A percentile compares a stretch with the other conserved stretches of the same genome.
Evolutionary conservation across 1,140 invertebrate genomes (phyloP).

Genomic region (Ctenoplectra terminalis): DNA sequence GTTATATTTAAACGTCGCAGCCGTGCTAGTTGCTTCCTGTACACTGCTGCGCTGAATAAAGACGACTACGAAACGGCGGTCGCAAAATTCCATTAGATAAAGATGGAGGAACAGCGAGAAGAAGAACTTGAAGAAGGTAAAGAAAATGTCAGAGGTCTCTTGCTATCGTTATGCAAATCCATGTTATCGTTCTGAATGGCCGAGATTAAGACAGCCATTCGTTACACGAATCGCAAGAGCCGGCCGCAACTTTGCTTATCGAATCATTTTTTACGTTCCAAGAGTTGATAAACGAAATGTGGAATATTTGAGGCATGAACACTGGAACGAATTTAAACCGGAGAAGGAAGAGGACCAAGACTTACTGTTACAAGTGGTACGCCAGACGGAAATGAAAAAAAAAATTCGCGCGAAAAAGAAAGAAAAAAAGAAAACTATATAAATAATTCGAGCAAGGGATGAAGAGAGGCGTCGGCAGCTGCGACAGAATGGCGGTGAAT

Average conservation of each 20-base stretch:
- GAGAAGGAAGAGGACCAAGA: background rate
- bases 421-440: background rate
- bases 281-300: background rate
- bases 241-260: constrained; percentile 5
- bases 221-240: background rate
- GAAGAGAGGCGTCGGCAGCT: rapidly evolving
- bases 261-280: constrained; percentile 8
- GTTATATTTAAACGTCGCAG: background rate
- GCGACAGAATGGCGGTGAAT: background rate
- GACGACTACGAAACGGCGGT: background rate
- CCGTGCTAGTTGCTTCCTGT: background rate
- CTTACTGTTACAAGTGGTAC: background rate
- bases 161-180: constrained; percentile 27
- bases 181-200: background rate
- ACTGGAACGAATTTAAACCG: background rate
- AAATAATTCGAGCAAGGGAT: background rate
- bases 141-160: background rate
- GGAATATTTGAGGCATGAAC: background rate
- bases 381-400: background rate
- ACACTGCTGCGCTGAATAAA: background rate
- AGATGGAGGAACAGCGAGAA: background rate
- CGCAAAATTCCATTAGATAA: background rate
- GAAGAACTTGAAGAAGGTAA: background rate
- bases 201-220: constrained; percentile 14
- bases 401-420: background rate